Evolutionary conservation across 2,113 vertebrate genomes (phyloP), one percentile per base, ranked within the genome.

Genomic region (Phasianus colchicus): DNA sequence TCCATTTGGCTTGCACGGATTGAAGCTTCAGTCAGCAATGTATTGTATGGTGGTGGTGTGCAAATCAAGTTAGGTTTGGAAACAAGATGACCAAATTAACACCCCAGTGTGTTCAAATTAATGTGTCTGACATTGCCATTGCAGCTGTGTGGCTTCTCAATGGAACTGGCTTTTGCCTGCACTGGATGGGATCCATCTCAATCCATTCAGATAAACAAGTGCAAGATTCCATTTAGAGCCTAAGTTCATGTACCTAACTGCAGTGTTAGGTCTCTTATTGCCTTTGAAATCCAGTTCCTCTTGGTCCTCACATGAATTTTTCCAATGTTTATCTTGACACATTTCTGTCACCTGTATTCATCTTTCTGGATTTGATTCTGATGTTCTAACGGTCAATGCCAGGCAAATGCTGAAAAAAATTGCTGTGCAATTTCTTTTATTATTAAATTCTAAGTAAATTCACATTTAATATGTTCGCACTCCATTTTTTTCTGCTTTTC

Each of bases 371-470:
- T 84, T 64, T 70, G 30, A 65, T 92, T 91, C 10, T 7, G 52
- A 47, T 78, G 34, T 14, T 91, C 29, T 58, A 50, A 77, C 4
- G 78, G 47, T 6, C 30, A 19, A 3, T 61, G 58, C 22, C 52
- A 69, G 40, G 38, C 61, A 84, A 87, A 15, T 2, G 2, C 15
- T 69, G 29, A 52, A 48, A 10, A 60, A 71, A 93, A 89, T 47
- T 75, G 14, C 40, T 7, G 5, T 78, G 40, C 40, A 55, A 43
- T 78, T 52, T 50, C n/a, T 71, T 78, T 38, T 82, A 24, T 89
- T 89, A 73, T 76, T 91, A 80, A 89, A 76, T 73, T 76, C 27
- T 45, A 54, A 92, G 13, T 60, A 63, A 83, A 85, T 54, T 92
- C 45, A 38, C 3, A 0, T 85, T 76, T 89, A 80, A 45, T 54